phyloP scores from a whole-genome alignment of 2,797 vertebrate genomes.

The Caiman crocodilus region DNA sequence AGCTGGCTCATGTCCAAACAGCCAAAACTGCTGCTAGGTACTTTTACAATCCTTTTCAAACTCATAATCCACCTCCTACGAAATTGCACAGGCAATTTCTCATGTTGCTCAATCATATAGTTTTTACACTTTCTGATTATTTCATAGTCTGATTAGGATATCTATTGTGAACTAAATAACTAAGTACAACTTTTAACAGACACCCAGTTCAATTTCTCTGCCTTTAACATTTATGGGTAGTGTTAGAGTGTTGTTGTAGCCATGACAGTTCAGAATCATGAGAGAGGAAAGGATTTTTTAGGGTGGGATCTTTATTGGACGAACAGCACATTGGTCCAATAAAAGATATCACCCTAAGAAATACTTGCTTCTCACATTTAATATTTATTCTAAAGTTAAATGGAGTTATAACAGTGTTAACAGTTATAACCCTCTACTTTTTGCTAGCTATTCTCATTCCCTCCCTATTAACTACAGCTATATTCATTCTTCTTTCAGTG shows the following conservation, averaged over 20 bases:
- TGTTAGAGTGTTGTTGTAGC: no score
- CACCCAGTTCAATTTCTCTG: neutral
- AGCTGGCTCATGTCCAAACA: slow-evolving; percentile 81
- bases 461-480: no score
- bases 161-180: neutral
- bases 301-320: no score
- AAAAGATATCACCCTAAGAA: no score
- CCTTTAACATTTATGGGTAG: neutral
- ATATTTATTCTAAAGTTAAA: neutral
- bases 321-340: no score
- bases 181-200: slow-evolving; percentile 9
- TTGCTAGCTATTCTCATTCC: no score
- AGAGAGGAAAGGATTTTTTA: no score
- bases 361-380: no score
- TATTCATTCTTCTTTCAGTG: no score
- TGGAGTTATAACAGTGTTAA: neutral
- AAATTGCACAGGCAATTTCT: slow-evolving; percentile 79
- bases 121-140: slow-evolving; percentile 47
- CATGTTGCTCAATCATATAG: slow-evolving; percentile 70
- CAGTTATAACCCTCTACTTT: no score
- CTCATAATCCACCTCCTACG: slow-evolving; percentile 79
- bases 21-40: slow-evolving; percentile 79
- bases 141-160: slow-evolving; percentile 34
- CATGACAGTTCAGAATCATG: no score
- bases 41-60: slow-evolving; percentile 80